Base-by-base conservation (phyloP, 2,113 vertebrate species). In the Oryzias javanicus region DNA sequence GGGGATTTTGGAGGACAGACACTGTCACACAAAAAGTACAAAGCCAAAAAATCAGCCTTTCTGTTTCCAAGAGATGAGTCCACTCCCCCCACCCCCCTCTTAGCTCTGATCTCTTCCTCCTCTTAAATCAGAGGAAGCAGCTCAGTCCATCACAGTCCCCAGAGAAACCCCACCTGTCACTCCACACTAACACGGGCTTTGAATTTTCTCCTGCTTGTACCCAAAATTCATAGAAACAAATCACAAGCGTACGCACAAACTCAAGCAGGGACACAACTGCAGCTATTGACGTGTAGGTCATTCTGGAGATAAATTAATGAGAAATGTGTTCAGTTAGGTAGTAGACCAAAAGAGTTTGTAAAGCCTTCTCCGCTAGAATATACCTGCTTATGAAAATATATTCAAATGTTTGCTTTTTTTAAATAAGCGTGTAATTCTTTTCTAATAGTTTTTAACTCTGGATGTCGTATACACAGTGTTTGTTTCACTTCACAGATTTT, bases 111-210 rank as follows among this genome's bases (percentile, higher is more conserved):
- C 84, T 64, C 46, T 24, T 47, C 76, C 69, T 78, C 76, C 73
- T 59, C 74, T 78, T 78, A 80, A 82, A 83, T 84, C 77, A 82
- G 61, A 85, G 75, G 55, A 70, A 76, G 78, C 74, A 79, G 71
- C 76, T 88, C 78, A 73, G 86, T 87, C 88, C 86, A 78, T 87
- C 88, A 85, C 71, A 74, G 62, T 22, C 72, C 81, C 81, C 46
- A 58, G 80, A 81, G 83, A 82, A 55, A 44, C 59, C 65, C 79
- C 86, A 85, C 81, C 86, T 89, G 85, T 89, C 86, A 89, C 75
- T 81, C 61, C 50, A 14, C 49, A 78, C 81, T 61, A 77, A 76
- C 69, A 53, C 55, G 58, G 64, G 70, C 81, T 86, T 79, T 79
- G 72, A 86, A 78, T 82, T 49, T 18, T 52, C 24, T 69, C 52